Conservation (phyloP, 1,140 invertebrate genomes). For the Cherax quadricarinatus region DNA sequence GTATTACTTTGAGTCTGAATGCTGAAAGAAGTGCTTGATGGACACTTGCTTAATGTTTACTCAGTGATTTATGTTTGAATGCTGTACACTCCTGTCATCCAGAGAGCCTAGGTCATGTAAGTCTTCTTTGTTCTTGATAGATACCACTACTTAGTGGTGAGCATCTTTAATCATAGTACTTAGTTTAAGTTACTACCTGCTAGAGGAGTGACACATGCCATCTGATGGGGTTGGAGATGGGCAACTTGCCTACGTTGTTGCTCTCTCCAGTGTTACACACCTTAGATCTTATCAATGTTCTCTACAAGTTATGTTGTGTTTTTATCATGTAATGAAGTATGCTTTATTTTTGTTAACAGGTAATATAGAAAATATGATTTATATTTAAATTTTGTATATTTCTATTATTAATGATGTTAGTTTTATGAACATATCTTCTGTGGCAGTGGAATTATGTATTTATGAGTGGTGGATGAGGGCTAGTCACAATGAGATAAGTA, state of each 20-base stretch:
- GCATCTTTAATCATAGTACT: not conserved
- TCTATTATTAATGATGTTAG: not conserved
- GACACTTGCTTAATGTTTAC: not conserved
- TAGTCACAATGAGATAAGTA: conserved; percentile 21
- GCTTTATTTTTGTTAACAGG: conserved; percentile 7
- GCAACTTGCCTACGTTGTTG: not conserved
- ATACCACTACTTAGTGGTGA: not conserved
- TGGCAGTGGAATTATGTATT: not conserved
- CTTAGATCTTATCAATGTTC: not conserved
- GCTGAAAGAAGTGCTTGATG: not conserved
- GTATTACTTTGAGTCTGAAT: not conserved
- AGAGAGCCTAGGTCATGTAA: not conserved
- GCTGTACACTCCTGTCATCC: not conserved
- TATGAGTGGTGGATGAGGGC: conserved; percentile 19
- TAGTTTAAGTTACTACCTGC: not conserved
- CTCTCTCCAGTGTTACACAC: not conserved
- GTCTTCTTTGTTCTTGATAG: not conserved
- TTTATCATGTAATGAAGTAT: not conserved
- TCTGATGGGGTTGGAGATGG: not conserved
- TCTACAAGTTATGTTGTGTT: not conserved
- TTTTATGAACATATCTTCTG: not conserved
- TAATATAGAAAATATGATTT: not conserved
- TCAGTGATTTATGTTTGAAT: not conserved
- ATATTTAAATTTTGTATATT: not conserved
- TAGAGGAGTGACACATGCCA: not conserved